Base-by-base conservation (phyloP, 2,113 vertebrate genomes). In the Lethenteron reissneri region DNA sequence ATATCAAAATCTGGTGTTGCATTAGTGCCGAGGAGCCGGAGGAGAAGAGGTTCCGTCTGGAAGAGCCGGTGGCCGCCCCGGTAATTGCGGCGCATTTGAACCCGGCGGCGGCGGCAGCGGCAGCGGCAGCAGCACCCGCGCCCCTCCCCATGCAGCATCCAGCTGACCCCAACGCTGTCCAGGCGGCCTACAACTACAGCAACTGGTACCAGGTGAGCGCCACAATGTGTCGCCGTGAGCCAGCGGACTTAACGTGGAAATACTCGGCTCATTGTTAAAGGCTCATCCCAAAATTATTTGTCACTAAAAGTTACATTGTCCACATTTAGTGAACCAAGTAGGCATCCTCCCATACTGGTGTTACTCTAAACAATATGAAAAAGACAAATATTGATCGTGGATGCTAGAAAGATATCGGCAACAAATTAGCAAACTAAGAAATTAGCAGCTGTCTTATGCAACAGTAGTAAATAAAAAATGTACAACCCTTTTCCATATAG, bases 191-290 rank as follows among this genome's bases (percentile, higher is more conserved):
- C 76, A 96, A 92, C 79, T 97, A 97, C 75, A 95, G 79, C 3
- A 83, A 86, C 78, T 99, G 94, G 94, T 97, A 96, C 80, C 92
- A 97, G 85, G 90, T 95, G 41, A 72, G 85, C 72, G 11, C 15
- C 25, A 41, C 25, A 41, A 41, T 41, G 25, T 41, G 25, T 41
- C 25, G 25, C 25, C 25, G 25, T 4, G 25, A 41, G 3, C 25
- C 25, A 41, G 25, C 25, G 25, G 25, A 41, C 25, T 41, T 41
- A 4, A 41, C 25, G 25, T 41, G 25, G 25, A 41, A 41, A 41
- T 41, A 41, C 25, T 41, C 25, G 25, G 25, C 25, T 41, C 25
- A 41, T 41, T 41, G 25, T 41, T 41, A 41, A 4, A 4, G 17
- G 58, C 1, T 1, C 0, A 9, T 1, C 0, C 2, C 5, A 19